phyloP scores from a whole-genome alignment of 2,797 vertebrate genomes.

The Fistularia tabacaria region DNA sequence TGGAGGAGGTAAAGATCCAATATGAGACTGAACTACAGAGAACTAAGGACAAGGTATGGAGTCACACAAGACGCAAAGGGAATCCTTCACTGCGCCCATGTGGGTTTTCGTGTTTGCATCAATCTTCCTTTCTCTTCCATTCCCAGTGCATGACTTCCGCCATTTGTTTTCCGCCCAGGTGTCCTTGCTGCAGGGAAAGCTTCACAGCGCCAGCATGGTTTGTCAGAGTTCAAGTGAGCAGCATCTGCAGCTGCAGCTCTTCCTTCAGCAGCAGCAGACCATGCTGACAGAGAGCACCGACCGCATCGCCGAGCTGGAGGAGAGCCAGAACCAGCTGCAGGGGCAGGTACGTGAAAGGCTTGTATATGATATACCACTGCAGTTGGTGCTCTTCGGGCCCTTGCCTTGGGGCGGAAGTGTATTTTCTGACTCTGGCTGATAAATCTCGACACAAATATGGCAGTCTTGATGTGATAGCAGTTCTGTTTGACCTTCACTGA shows the following conservation, averaged over 20 bases:
- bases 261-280: conserved; percentile 84
- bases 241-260: conserved; percentile 82
- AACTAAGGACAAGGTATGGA: conserved; percentile 79
- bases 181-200: conserved; percentile 80
- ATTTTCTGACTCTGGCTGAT: too few relatives aligned
- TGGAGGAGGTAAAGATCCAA: conserved; percentile 77
- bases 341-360: conserved; percentile 72
- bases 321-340: conserved; percentile 84
- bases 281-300: conserved; percentile 88
- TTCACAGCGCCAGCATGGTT: conserved; percentile 73
- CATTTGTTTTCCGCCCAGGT: conserved; percentile 65
- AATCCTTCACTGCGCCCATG: neutral
- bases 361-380: neutral
- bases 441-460: too few relatives aligned
- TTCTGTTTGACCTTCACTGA: too few relatives aligned
- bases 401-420: too few relatives aligned
- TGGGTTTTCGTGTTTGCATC: too few relatives aligned
- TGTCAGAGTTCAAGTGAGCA: conserved; percentile 80
- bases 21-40: conserved; percentile 80
- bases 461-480: too few relatives aligned
- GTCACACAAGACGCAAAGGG: neutral
- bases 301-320: conserved; percentile 88
- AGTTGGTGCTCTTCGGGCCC: neutral
- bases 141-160: neutral
- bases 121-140: neutral